Base-by-base conservation (phyloP, 2,797 vertebrate species). In the Lepidocolaptes lacrymiger region DNA sequence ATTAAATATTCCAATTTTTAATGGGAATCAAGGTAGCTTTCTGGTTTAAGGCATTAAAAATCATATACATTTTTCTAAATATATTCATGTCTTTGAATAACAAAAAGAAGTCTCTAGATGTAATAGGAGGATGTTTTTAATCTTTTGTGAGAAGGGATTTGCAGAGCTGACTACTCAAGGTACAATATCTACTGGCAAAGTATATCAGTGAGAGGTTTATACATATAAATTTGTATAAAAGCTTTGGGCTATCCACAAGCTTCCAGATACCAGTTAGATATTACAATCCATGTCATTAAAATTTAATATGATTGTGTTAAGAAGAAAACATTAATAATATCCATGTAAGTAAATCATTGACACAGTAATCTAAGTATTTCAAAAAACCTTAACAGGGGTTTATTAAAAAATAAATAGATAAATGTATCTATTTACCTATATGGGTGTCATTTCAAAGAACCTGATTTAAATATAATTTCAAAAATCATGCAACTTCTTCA, bases 41-140 rank as follows among this genome's bases (percentile, higher is more conserved):
- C 97, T 98, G 97, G 97, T 98, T 98, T 98, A 97, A 98, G 98
- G 97, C 97, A 97, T 97, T 97, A 97, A 98, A 95, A 98, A 98
- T 97, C 97, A 97, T 98, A 98, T 97, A 97, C 97, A 96, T 97
- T 98, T 97, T 96, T 83, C 96, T 97, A 98, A 98, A 98, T 98
- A 98, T 98, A 98, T 98, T 98, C 98, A 98, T 97, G 97, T 95
- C 97, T 98, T 98, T 98, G 98, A 98, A 98, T 98, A 98, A 98
- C 97, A 98, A 98, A 98, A 98, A 98, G 97, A 98, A 98, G 97
- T 97, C 98, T 98, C 98, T 96, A 98, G 98, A 98, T 98, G 98
- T 98, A 98, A 98, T 97, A 98, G 97, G 93, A 97, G 98, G 97
- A 98, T 98, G 97, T 98, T 98, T 98, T 98, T 98, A 98, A 98